Evolutionary conservation across 2,888 invertebrate species (phyloP).

Genomic region (Leucozona laternaria): DNA sequence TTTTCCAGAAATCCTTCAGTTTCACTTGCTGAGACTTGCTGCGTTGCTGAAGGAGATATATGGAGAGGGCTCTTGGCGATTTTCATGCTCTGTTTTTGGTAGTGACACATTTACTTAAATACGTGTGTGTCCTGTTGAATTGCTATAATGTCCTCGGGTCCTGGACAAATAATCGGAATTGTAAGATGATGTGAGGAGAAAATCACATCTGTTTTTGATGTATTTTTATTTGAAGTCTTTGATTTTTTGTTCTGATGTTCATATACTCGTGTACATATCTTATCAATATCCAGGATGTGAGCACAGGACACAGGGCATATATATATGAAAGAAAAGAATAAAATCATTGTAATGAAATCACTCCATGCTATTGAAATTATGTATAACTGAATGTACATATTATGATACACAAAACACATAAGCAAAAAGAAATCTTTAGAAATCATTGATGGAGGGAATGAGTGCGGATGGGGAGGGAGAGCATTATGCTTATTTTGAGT

Average conservation of each 20-base stretch:
- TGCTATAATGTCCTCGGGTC: constrained; percentile 7
- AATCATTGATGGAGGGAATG: background rate
- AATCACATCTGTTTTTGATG: constrained; percentile 66
- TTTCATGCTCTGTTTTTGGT: constrained; percentile 28
- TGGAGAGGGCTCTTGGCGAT: constrained; percentile 4
- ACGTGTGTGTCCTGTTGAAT: constrained; percentile 36
- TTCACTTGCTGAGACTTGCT: constrained; percentile 19
- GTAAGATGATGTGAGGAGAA: constrained; percentile 29
- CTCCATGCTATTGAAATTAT: constrained; percentile 43
- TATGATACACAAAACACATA: background rate
- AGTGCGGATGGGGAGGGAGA: background rate
- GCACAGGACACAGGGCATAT: background rate
- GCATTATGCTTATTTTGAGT: background rate
- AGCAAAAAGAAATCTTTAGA: background rate
- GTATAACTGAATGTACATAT: background rate
- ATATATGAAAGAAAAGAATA: background rate
- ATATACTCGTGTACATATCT: background rate
- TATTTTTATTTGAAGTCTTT: constrained; percentile 49
- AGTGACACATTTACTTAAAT: constrained; percentile 61
- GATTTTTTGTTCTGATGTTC: constrained; percentile 11
- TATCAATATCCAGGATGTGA: constrained; percentile 8
- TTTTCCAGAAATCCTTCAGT: constrained; percentile 19
- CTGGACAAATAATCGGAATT: constrained; percentile 16
- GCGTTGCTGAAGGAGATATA: background rate
- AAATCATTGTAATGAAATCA: constrained; percentile 40